phyloP scores from a whole-genome alignment of 2,797 vertebrate species.

The Ctenopoma multispine region DNA sequence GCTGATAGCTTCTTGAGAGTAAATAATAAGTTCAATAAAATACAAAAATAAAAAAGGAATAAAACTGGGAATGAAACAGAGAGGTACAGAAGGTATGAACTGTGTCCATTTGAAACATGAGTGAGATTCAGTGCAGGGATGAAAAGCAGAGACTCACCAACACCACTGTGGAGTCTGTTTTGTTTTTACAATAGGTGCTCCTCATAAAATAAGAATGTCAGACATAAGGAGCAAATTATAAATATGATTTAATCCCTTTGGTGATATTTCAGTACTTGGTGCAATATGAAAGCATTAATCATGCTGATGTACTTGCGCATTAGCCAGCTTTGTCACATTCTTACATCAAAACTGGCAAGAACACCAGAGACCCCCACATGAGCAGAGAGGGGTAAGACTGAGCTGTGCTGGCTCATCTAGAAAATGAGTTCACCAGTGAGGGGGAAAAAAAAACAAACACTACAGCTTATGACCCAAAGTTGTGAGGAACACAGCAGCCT shows the following conservation, averaged over 20 bases:
- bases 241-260: conserved; percentile 22
- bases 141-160: conserved; percentile 26
- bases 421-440: conserved; percentile 22
- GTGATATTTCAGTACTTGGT: conserved; percentile 7
- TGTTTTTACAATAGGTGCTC: conserved; percentile 6
- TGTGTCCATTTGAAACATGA: conserved; percentile 1
- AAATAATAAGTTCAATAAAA: neutral
- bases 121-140: conserved; percentile 1
- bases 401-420: conserved; percentile 37
- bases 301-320: conserved; percentile 13
- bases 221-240: conserved; percentile 19
- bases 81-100: conserved; percentile 11
- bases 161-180: conserved; percentile 11
- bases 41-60: neutral
- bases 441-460: conserved; percentile 1
- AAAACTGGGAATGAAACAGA: conserved; percentile 10
- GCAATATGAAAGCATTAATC: conserved; percentile 22
- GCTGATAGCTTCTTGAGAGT: neutral
- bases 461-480: conserved; percentile 26
- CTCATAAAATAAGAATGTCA: conserved; percentile 33
- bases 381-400: conserved; percentile 34
- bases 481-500: conserved; percentile 29
- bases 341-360: conserved; percentile 39
- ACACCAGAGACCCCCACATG: conserved; percentile 11
- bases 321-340: conserved; percentile 54